phyloP scores from a whole-genome alignment of 2,113 vertebrate species.

The Coreoperca whiteheadi region DNA sequence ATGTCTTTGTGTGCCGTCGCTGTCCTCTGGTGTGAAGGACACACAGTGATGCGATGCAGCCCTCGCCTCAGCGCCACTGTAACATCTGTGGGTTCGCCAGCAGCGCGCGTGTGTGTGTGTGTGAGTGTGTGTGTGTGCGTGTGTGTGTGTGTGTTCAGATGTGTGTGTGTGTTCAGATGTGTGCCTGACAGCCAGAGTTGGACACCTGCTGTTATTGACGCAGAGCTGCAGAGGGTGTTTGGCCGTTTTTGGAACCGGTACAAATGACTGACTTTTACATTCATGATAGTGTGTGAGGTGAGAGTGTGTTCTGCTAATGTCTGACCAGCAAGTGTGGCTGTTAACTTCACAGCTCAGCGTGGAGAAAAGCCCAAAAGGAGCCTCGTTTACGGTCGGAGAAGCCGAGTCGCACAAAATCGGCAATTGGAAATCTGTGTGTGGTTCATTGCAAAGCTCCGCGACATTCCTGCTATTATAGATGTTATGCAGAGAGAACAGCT shows the following conservation, averaged over 20 bases:
- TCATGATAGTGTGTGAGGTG: not conserved
- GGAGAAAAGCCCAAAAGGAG: not conserved
- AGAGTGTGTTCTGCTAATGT: not conserved
- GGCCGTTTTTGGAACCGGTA: not conserved
- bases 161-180: slow-evolving; percentile 12
- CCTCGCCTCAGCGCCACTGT: not conserved
- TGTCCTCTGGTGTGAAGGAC: slow-evolving; percentile 29
- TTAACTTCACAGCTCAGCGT: not conserved
- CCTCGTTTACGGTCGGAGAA: not conserved
- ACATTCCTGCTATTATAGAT: not conserved
- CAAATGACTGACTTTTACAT: slow-evolving; percentile 20
- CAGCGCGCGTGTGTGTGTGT: not conserved
- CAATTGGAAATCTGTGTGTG: not conserved
- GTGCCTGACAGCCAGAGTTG: not conserved
- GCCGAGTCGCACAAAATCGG: not conserved
- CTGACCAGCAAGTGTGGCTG: not conserved
- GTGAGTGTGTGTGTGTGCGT: too few relatives aligned
- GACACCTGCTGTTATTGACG: not conserved
- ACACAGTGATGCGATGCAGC: not conserved
- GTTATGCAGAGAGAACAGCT: not conserved
- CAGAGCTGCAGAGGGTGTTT: slow-evolving; percentile 1
- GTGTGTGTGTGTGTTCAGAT: too few relatives aligned
- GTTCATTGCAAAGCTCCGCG: slow-evolving; percentile 29
- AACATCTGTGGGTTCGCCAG: slow-evolving; percentile 12
- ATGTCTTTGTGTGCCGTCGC: not conserved